A percentile compares a stretch with the other conserved stretches of the same genome.
Conservation (phyloP, 2,797 vertebrate species). For the Hafferia zeledoni region DNA sequence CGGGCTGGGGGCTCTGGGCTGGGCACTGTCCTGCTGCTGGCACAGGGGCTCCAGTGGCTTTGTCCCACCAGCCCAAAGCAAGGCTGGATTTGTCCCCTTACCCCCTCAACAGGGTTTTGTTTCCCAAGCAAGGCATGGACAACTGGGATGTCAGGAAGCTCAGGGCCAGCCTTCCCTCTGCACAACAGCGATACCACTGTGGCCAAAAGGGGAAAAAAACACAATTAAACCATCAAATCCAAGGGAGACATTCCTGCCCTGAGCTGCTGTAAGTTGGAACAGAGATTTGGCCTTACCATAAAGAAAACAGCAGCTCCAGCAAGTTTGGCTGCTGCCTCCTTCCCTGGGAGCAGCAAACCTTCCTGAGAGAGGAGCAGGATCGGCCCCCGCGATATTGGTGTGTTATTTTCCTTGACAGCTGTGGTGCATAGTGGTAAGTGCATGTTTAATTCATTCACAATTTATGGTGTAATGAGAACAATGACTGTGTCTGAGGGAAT, state of each 20-base stretch:
- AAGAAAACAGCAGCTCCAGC: background rate
- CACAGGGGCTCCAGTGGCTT: background rate
- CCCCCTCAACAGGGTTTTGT: background rate
- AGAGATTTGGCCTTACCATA: background rate
- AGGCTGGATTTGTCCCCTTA: background rate
- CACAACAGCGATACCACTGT: rapidly evolving
- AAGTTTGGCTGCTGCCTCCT: background rate
- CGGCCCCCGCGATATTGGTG: background rate
- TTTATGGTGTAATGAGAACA: conserved; percentile 58
- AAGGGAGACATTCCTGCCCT: background rate
- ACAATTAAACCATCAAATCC: background rate
- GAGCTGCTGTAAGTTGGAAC: background rate
- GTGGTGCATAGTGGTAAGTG: conserved; percentile 49
- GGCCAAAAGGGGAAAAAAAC: background rate
- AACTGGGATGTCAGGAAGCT: background rate
- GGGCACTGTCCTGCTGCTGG: background rate
- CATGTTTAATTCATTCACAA: conserved; percentile 56
- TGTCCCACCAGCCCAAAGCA: background rate
- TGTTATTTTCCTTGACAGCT: conserved; percentile 62
- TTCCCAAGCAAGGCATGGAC: rapidly evolving
- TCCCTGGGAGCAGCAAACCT: background rate
- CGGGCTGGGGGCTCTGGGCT: background rate
- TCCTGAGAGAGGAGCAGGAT: conserved; percentile 14
- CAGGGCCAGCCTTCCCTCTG: background rate
- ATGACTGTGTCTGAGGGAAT: conserved; percentile 43